Evolutionary conservation across 2,797 vertebrate species (phyloP).

Genomic region (Nyctalus aviator): DNA sequence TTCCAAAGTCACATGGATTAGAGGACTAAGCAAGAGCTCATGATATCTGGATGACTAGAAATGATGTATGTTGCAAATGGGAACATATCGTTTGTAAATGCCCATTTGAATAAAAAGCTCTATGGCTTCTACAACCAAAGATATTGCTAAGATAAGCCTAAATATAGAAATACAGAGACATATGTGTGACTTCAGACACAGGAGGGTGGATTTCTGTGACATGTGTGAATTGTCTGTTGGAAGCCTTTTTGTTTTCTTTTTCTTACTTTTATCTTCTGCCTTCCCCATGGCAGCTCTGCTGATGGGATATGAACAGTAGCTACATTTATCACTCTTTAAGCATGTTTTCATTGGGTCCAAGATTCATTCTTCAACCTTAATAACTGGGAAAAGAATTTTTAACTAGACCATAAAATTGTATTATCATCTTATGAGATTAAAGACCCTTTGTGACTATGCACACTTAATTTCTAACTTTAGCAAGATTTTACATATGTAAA

Average conservation of each 20-base stretch:
- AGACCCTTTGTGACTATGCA: slow-evolving; percentile 83
- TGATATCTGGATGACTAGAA: slow-evolving; percentile 63
- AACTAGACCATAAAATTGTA: slow-evolving; percentile 84
- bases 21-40: slow-evolving; percentile 31
- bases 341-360: slow-evolving; percentile 85
- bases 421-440: slow-evolving; percentile 85
- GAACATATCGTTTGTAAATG: slow-evolving; percentile 77
- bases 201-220: slow-evolving; percentile 83
- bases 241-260: slow-evolving; percentile 86
- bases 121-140: slow-evolving; percentile 72
- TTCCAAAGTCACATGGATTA: slow-evolving; percentile 65
- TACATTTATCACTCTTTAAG: slow-evolving; percentile 79
- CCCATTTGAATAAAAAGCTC: slow-evolving; percentile 73
- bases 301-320: slow-evolving; percentile 68
- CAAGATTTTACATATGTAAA: slow-evolving; percentile 73
- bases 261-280: slow-evolving; percentile 83
- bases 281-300: slow-evolving; percentile 83
- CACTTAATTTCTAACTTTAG: slow-evolving; percentile 88
- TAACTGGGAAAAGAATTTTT: slow-evolving; percentile 85
- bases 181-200: slow-evolving; percentile 84
- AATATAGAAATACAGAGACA: slow-evolving; percentile 83
- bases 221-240: slow-evolving; percentile 85
- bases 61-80: slow-evolving; percentile 66
- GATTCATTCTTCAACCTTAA: slow-evolving; percentile 84
- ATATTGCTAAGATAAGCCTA: slow-evolving; percentile 80